Base-by-base conservation (phyloP, 2,888 invertebrate species). In the Thymelicus sylvestris region DNA sequence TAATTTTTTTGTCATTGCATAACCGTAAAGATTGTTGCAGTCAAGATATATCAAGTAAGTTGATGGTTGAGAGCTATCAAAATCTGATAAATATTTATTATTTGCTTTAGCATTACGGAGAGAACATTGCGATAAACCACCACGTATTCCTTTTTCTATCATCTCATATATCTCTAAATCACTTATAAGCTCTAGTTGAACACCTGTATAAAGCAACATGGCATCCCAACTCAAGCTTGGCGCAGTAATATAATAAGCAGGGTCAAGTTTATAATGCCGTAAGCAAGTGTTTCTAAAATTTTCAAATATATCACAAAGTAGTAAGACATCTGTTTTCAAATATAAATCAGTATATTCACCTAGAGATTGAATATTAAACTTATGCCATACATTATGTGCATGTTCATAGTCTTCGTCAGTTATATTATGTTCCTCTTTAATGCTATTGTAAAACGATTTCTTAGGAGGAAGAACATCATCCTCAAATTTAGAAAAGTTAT, bases 1-100 rank as follows among this genome's bases (percentile, higher is more conserved):
- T 39, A 75, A 38, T 12, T 72, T 65, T 39, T 74, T 65, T n/a
- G 64, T 73, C 76, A 76, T 74, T 24, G 75, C 74, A 61, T 70
- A 63, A n/a, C 63, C 63, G 47, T 63, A 63, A 15, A 63, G 19
- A 47, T 47, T 63, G 47, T 63, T 63, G 47, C 63, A 63, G n/a
- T 47, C 47, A 10, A 63, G 10, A 63, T 63, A 63, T 44, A 63
- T 19, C 47, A 63, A 63, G 47, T 47, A 63, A 19, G 47, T 63
- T 41, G 63, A 47, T 8, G 62, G 44, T 44, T 63, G n/a, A 7
- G 63, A 19, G 31, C 8, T 31, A 44, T 63, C 19, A 63, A 19
- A 63, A 19, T 63, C 7, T 7, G 63, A 38, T 55, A 55, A 55
- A 24, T 55, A 55, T 8, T 15, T 15, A 10, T 50, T 50, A 50